Conservation (phyloP, 2,888 invertebrate species). For the Biston stratarius region DNA sequence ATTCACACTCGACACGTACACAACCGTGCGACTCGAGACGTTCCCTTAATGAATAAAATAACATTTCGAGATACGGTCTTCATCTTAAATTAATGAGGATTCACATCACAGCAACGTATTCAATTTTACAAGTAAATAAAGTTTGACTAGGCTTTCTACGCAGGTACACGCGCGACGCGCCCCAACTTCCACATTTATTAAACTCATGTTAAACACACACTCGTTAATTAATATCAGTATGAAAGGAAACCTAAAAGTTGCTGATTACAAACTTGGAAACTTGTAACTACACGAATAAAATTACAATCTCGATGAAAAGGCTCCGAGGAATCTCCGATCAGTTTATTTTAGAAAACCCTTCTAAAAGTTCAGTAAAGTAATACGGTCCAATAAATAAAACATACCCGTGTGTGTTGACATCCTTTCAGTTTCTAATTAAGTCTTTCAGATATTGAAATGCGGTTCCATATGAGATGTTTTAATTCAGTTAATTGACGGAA, state of each 20-base stretch:
- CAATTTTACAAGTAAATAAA: conserved; percentile 82
- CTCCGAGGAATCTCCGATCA: conserved; percentile 64
- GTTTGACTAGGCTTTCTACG: conserved; percentile 57
- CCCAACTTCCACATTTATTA: conserved; percentile 74
- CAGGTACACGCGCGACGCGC: conserved; percentile 49
- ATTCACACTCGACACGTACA: conserved; percentile 76
- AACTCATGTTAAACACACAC: conserved; percentile 72
- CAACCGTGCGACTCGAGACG: conserved; percentile 69
- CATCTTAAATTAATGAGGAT: conserved; percentile 85
- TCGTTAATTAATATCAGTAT: conserved; percentile 79
- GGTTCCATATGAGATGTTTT: conserved; percentile 25
- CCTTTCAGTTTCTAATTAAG: conserved; percentile 48
- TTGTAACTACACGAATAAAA: conserved; percentile 66
- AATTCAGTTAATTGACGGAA: conserved; percentile 27
- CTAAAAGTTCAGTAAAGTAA: conserved; percentile 68
- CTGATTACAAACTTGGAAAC: conserved; percentile 71
- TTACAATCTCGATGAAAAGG: conserved; percentile 64
- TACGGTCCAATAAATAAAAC: conserved; percentile 69
- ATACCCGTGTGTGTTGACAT: conserved; percentile 61
- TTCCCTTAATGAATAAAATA: conserved; percentile 84
- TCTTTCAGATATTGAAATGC: conserved; percentile 29
- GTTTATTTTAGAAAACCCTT: conserved; percentile 57
- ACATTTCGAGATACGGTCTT: conserved; percentile 82
- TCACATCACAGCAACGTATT: conserved; percentile 74
- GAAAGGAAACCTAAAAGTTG: conserved; percentile 81